These are phyloP conservation scores for Tragelaphus strepsiceros DNA, from an alignment of 2,113 vertebrate species.

Conservation along the genomic window DNA sequence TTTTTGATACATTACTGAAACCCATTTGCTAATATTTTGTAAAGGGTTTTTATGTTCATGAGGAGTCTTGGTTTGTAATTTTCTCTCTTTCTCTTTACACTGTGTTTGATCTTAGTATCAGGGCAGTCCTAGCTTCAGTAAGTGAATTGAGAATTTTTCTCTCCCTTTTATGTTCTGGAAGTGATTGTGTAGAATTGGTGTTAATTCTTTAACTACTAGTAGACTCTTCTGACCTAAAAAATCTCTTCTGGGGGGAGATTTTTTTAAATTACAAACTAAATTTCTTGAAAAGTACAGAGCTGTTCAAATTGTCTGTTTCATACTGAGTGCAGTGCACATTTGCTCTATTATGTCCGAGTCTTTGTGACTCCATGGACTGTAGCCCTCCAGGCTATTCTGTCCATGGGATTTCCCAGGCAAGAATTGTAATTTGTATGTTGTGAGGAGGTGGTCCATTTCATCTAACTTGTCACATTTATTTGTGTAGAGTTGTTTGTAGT, in stretches of 20 bases:
- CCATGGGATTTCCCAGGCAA: neutral
- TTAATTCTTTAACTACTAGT: neutral
- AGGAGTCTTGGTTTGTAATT: neutral
- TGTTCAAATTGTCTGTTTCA: neutral
- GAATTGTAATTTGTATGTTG: neutral
- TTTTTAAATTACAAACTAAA: neutral
- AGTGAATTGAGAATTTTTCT: neutral
- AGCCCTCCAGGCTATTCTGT: neutral
- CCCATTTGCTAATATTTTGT: neutral
- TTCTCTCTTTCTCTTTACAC: neutral
- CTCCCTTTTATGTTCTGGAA: neutral
- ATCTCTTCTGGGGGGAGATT: neutral
- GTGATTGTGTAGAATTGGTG: neutral
- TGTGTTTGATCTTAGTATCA: neutral
- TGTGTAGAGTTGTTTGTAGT: neutral
- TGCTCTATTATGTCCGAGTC: neutral
- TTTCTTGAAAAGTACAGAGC: neutral
- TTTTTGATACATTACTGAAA: neutral
- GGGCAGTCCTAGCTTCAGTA: neutral
- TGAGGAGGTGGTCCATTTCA: neutral
- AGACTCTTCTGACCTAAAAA: neutral
- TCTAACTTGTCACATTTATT: neutral
- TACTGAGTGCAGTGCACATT: neutral
- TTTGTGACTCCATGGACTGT: neutral
- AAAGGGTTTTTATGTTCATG: neutral